Evolutionary conservation across 1,140 invertebrate genomes (phyloP), one percentile per base, ranked within the genome.

Genomic region (Drosophila ercepeae): DNA sequence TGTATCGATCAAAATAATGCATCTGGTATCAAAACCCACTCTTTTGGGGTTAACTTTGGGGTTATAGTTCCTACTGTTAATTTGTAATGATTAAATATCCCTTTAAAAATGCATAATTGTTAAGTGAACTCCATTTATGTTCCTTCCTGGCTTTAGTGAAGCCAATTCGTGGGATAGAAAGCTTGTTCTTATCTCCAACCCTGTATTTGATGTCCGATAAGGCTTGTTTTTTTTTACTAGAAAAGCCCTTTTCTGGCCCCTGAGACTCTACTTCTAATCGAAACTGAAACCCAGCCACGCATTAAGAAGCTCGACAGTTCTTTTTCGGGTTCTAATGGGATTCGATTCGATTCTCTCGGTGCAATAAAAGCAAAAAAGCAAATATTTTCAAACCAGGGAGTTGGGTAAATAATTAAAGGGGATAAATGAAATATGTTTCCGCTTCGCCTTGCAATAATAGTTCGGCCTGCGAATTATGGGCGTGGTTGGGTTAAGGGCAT

Each of bases 371-470:
- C 64, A 68, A 57, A 73, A 79, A 79, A 79, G 79, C 81, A 86
- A 88, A 88, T 81, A 88, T 67, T 60, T 81, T 78, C 58, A 60
- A 78, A 57, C 71, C 68, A 7, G 1, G 36, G 36, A 4, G 13
- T 45, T 54, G 53, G 51, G 61, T 59, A 75, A 57, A 68, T 63
- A 68, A 18, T n/a, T 42, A 16, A 69, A 44, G 60, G 45, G 29
- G 48, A 27, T 67, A 61, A 67, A 67, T 67, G 61, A 67, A 78
- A 67, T 58, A 55, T 73, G 68, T 81, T 86, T 86, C 81, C 82
- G 81, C 72, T 88, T 81, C 76, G 78, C 58, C 75, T 86, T 84
- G 82, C 76, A 81, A 81, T 86, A 77, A 71, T 86, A 81, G 78
- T 86, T 86, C 39, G 60, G 60, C 82, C 82, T 88, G 27, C 19